Percentiles rank a stretch among this genome's conserved stretches.
Evolutionary conservation across 2,113 vertebrate species (phyloP).

Genomic region (Numida meleagris): DNA sequence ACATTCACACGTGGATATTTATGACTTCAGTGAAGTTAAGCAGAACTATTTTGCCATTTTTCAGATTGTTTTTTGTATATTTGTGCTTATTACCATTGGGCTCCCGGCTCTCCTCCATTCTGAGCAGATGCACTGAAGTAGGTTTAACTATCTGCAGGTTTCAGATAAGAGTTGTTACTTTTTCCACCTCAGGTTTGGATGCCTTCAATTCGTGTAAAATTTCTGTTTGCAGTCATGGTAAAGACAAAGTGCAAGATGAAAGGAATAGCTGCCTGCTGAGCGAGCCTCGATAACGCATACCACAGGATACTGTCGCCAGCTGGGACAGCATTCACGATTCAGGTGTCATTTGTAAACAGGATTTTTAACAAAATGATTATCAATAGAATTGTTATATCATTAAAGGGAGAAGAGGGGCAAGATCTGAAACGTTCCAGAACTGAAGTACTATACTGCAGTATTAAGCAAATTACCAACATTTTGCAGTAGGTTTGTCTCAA

Average conservation of each 20-base stretch:
- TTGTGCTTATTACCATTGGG: not conserved
- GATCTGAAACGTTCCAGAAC: not conserved
- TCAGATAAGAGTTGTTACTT: slow-evolving; percentile 33
- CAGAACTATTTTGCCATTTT: slow-evolving; percentile 37
- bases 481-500: slow-evolving; percentile 7
- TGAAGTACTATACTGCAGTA: not conserved
- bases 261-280: not conserved
- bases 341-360: not conserved
- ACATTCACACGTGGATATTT: not conserved
- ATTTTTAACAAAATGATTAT: slow-evolving; percentile 39
- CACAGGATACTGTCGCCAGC: not conserved
- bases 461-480: slow-evolving; percentile 33
- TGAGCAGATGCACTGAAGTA: slow-evolving; percentile 26
- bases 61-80: slow-evolving; percentile 22
- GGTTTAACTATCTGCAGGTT: slow-evolving; percentile 57
- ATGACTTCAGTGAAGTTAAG: slow-evolving; percentile 9
- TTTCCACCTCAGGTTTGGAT: slow-evolving; percentile 10
- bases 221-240: slow-evolving; percentile 18
- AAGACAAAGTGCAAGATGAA: slow-evolving; percentile 53
- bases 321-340: not conserved
- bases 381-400: not conserved
- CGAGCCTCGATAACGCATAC: not conserved
- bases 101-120: slow-evolving; percentile 14
- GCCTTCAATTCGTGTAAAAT: slow-evolving; percentile 36
- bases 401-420: not conserved